Evolutionary conservation across 92 coral and sea anemone species (phyloP).

Genomic region (Actinernus sp.): DNA sequence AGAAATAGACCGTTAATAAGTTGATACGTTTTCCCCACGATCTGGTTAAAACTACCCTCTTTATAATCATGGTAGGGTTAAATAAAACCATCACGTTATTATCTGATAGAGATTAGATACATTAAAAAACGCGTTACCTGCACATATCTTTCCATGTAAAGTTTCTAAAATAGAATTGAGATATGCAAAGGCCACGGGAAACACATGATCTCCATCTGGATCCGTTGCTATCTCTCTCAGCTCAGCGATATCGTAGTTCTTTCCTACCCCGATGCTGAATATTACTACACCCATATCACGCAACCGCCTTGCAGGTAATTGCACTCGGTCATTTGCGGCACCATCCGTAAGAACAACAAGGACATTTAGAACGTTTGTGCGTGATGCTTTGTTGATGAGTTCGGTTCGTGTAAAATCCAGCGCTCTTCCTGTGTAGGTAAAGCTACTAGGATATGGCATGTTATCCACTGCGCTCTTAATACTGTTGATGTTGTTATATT

Average conservation of each 20-base stretch:
- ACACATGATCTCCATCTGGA: conserved; percentile 70
- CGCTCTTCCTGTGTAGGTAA: conserved; percentile 62
- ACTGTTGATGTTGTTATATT: conserved; percentile 15
- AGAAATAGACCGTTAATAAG: too few species aligned
- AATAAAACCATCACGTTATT: background rate
- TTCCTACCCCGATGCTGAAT: conserved; percentile 70
- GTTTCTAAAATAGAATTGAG: background rate
- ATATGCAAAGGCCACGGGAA: conserved; percentile 52
- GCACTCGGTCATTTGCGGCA: conserved; percentile 27
- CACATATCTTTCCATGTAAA: background rate
- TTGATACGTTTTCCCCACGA: too few species aligned
- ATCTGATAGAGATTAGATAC: background rate
- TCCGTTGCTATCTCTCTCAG: conserved; percentile 72
- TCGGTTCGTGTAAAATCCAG: conserved; percentile 9
- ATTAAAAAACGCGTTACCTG: background rate
- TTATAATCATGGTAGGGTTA: too few species aligned
- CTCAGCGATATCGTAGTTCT: conserved; percentile 12
- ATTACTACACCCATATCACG: conserved; percentile 74
- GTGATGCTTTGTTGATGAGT: conserved; percentile 42
- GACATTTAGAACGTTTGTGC: conserved; percentile 29
- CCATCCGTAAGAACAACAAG: conserved; percentile 71
- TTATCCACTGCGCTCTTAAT: conserved; percentile 34
- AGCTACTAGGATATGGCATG: conserved; percentile 31
- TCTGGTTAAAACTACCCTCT: too few species aligned
- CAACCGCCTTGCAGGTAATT: conserved; percentile 46